These are phyloP conservation scores for Bombus vancouverensis DNA, from an alignment of 1,140 invertebrate species.

Conservation along the genomic window DNA sequence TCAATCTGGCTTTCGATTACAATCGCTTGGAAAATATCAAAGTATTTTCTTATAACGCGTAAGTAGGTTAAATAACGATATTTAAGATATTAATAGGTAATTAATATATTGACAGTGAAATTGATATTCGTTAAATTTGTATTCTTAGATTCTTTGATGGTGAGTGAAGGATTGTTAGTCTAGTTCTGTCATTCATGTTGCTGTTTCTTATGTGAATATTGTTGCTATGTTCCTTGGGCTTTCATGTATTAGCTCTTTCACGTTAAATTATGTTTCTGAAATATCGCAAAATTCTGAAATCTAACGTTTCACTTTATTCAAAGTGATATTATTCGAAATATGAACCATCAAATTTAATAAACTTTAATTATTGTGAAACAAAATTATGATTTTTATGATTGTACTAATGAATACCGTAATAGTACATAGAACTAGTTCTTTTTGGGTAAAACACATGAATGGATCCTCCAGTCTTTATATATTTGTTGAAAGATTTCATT, in stretches of 20 bases:
- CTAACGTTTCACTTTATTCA: no score
- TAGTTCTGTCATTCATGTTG: not conserved
- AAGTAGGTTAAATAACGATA: not conserved
- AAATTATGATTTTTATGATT: no score
- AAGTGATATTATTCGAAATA: no score
- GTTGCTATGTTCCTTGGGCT: not conserved
- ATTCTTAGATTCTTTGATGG: not conserved
- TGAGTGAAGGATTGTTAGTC: not conserved
- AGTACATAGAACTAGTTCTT: no score
- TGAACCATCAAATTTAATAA: no score
- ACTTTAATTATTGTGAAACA: no score
- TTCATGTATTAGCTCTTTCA: not conserved
- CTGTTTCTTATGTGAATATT: not conserved
- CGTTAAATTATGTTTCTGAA: not conserved
- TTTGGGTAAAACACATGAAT: no score
- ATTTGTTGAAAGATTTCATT: not conserved
- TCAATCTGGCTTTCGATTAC: not conserved
- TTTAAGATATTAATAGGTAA: not conserved
- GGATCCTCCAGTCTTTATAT: not conserved
- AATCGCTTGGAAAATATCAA: slow-evolving; percentile 2
- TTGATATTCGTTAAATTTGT: no score
- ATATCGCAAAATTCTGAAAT: not conserved
- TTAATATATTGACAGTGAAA: no score
- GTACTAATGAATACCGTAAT: no score
- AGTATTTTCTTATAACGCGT: not conserved